Percentiles rank a stretch among this genome's conserved stretches.
Evolutionary conservation across 2,888 invertebrate genomes (phyloP).

Genomic region (Harpagoxenus sublaevis): DNA sequence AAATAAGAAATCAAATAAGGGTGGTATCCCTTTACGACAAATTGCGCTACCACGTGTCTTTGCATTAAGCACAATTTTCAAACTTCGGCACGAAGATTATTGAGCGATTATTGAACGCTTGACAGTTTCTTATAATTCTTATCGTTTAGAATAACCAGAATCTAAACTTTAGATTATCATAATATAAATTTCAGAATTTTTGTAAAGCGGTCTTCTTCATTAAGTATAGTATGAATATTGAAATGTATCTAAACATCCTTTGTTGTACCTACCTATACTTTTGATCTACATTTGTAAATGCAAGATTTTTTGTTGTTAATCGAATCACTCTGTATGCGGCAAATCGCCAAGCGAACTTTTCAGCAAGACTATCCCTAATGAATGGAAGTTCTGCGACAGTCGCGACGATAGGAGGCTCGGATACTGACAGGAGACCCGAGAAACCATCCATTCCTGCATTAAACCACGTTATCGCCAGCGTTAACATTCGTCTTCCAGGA

Average conservation of each 20-base stretch:
- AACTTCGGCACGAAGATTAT: background rate
- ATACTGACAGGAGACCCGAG: slow-evolving; percentile 11
- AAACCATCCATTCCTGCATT: slow-evolving; percentile 66
- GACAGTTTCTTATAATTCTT: background rate
- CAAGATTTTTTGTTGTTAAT: background rate
- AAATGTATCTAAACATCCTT: background rate
- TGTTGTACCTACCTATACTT: background rate
- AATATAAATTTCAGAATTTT: background rate
- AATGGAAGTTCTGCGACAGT: slow-evolving; percentile 26
- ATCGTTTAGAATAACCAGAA: background rate
- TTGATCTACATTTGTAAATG: background rate
- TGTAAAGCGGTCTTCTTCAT: background rate
- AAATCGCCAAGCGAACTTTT: background rate
- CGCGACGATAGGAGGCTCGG: slow-evolving; percentile 36
- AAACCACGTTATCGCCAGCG: slow-evolving; percentile 71
- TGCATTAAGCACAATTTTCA: background rate
- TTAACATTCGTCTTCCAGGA: slow-evolving; percentile 82
- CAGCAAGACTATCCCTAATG: slow-evolving; percentile 10
- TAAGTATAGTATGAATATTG: background rate
- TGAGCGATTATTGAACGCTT: background rate
- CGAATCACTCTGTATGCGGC: background rate
- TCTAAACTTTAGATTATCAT: background rate
- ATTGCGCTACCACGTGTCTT: slow-evolving; percentile 26
- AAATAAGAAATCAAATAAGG: slow-evolving; percentile 68
- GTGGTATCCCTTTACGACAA: slow-evolving; percentile 57